Conservation (phyloP, 92 coral and sea anemone genomes). For the Desmophyllum pertusum region DNA sequence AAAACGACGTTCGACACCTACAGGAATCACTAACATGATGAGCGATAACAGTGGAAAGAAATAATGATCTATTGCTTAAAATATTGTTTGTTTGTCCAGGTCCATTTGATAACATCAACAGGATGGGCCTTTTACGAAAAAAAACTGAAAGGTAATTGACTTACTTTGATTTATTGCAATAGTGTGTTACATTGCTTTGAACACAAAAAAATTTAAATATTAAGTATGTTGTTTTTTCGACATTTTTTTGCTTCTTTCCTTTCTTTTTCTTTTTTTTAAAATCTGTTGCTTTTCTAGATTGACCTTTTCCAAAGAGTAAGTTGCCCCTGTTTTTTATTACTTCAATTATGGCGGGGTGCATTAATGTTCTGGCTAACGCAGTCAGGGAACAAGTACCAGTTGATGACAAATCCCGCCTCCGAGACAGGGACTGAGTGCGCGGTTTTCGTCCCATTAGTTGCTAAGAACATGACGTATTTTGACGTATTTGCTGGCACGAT, state of each 20-base stretch:
- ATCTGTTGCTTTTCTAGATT: conserved; percentile 33
- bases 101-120: conserved; percentile 87
- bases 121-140: conserved; percentile 92
- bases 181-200: neutral
- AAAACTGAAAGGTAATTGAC: conserved; percentile 76
- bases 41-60: neutral
- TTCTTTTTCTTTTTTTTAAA: neutral
- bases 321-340: neutral
- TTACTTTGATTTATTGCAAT: neutral
- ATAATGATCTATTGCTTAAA: neutral
- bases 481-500: too few species aligned
- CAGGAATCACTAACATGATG: neutral
- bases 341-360: too few species aligned
- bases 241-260: neutral
- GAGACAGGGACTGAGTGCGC: too few species aligned
- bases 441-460: too few species aligned
- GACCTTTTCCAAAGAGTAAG: conserved; percentile 75
- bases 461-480: too few species aligned
- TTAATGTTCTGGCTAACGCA: too few species aligned
- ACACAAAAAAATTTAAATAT: neutral
- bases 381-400: too few species aligned
- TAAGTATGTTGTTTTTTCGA: neutral
- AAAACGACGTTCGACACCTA: too few species aligned
- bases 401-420: too few species aligned
- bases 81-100: too few species aligned